Evolutionary conservation across 2,113 vertebrate species (phyloP).

Genomic region (Mixornis gularis): DNA sequence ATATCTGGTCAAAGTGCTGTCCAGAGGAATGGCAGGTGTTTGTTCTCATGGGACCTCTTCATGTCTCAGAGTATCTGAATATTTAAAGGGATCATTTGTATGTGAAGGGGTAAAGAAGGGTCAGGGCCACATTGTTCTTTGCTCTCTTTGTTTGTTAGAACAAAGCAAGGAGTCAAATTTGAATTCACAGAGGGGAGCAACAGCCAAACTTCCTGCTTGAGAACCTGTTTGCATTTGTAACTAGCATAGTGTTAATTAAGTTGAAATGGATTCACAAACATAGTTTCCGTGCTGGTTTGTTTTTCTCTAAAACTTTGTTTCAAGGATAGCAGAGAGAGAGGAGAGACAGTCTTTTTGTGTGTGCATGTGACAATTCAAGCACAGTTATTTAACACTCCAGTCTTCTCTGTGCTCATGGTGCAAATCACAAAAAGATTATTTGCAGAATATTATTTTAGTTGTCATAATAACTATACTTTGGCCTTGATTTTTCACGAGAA

Average conservation of each 20-base stretch:
- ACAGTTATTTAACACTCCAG: background rate
- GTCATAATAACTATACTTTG: background rate
- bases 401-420: background rate
- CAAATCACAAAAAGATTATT: background rate
- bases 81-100: slow-evolving; percentile 29
- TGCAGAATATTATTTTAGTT: background rate
- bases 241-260: slow-evolving; percentile 13
- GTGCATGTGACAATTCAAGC: background rate
- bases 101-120: slow-evolving; percentile 20
- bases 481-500: background rate
- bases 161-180: slow-evolving; percentile 47
- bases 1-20: background rate
- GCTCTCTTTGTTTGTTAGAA: slow-evolving; percentile 41
- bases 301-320: slow-evolving; percentile 7
- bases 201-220: background rate
- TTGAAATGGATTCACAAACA: background rate
- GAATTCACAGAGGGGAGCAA: background rate
- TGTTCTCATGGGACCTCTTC: slow-evolving; percentile 17
- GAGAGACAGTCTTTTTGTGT: background rate
- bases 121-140: slow-evolving; percentile 33
- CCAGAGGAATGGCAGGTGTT: background rate
- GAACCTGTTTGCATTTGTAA: slow-evolving; percentile 47
- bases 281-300: background rate
- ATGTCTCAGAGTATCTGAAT: background rate
- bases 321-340: background rate